Percentiles rank a stretch among this genome's conserved stretches.
These are phyloP conservation scores for Bombyx mandarina DNA, from an alignment of 1,140 invertebrate genomes.

Conservation along the genomic window DNA sequence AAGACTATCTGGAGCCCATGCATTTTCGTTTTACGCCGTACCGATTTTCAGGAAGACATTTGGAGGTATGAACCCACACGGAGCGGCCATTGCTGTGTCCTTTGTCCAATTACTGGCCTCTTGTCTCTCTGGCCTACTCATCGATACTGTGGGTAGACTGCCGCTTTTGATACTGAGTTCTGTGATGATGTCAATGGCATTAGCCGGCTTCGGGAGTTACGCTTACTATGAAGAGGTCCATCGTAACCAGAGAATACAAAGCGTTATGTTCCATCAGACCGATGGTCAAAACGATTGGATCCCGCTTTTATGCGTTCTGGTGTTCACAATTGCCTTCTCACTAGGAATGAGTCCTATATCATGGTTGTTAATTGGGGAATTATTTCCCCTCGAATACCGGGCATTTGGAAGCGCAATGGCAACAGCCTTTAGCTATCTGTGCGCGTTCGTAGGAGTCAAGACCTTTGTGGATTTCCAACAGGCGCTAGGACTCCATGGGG, in stretches of 20 bases:
- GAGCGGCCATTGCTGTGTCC: constrained; percentile 85
- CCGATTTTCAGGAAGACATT: constrained; percentile 86
- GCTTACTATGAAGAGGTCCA: constrained; percentile 81
- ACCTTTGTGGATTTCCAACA: constrained; percentile 89
- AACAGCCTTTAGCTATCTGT: constrained; percentile 89
- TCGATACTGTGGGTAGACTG: constrained; percentile 86
- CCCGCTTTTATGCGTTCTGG: constrained; percentile 83
- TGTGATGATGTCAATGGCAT: constrained; percentile 86
- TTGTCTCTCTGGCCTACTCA: constrained; percentile 83
- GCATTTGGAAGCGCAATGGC: constrained; percentile 89
- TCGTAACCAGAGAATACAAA: constrained; percentile 66
- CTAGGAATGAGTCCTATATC: constrained; percentile 93
- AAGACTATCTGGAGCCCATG: constrained; percentile 86
- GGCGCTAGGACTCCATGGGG: constrained; percentile 83
- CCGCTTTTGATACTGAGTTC: constrained; percentile 85
- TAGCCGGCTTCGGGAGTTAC: constrained; percentile 86
- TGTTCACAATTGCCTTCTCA: constrained; percentile 89
- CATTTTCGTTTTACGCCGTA: constrained; percentile 89
- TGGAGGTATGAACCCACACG: constrained; percentile 87
- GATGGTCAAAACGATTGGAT: constrained; percentile 83
- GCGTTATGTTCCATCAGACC: constrained; percentile 61
- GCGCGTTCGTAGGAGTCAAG: constrained; percentile 92
- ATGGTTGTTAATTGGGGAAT: constrained; percentile 90
- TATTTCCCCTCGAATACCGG: constrained; percentile 90
- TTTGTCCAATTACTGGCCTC: constrained; percentile 86